Conservation (phyloP, 2,113 vertebrate species). For the Cinclus cinclus region DNA sequence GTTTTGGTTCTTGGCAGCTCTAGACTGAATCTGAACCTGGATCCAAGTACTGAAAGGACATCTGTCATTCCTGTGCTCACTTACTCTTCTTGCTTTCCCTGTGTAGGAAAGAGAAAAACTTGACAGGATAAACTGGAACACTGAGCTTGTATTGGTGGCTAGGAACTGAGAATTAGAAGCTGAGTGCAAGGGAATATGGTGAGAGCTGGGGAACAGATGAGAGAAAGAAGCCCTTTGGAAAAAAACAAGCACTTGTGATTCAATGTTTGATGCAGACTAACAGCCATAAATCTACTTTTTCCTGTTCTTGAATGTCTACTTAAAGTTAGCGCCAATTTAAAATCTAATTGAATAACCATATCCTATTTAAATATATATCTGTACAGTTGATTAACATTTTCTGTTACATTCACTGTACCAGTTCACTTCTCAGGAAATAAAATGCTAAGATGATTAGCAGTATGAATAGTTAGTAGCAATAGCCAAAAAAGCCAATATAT, state of each 20-base stretch:
- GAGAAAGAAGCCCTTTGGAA: neutral
- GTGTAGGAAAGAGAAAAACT: neutral
- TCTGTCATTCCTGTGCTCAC: constrained; percentile 9
- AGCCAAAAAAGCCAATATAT: neutral
- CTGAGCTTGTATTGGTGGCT: neutral
- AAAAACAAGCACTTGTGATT: neutral
- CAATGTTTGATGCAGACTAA: neutral
- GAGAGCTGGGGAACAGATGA: neutral
- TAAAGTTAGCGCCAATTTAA: neutral
- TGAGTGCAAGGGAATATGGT: neutral
- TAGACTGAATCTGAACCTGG: neutral
- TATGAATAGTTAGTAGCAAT: neutral
- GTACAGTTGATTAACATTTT: neutral
- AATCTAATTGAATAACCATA: neutral
- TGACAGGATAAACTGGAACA: constrained; percentile 5
- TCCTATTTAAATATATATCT: neutral
- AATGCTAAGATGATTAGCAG: neutral
- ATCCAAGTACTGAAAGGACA: neutral
- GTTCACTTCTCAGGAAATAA: neutral
- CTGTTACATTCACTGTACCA: neutral
- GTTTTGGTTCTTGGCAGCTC: neutral
- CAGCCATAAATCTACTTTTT: neutral
- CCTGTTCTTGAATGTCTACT: neutral
- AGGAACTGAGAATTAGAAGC: neutral
- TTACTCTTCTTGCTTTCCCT: constrained; percentile 1